Base-by-base conservation (phyloP, 2,113 vertebrate genomes). In the Peromyscus leucopus region DNA sequence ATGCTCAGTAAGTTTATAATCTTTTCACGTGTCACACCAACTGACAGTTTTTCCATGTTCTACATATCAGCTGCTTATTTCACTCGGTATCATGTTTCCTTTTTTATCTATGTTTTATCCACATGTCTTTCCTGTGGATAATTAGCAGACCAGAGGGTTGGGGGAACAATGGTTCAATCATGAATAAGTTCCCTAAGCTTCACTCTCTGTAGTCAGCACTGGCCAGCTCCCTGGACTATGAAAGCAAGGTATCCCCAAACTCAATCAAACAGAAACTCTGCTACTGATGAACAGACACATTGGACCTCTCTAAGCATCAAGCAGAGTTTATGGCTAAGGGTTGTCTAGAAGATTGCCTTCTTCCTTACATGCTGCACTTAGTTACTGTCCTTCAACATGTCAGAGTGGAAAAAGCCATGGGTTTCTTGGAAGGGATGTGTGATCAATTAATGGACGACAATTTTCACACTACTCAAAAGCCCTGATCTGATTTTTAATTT, bases 331-430 rank as follows among this genome's bases (percentile, higher is more conserved):
- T 55, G 71, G 46, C 21, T 84, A 57, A 84, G 1, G 19, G 90
- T 75, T 24, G 7, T 57, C 26, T 85, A 17, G 59, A 85, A 19
- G 2, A 85, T 6, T 28, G n/a, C 26, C 28, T 11, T 89, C 76
- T 95, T 93, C 93, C 90, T 98, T 76, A 90, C 46, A 94, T 59
- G 59, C 46, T 69, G 83, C 46, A 59, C 57, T 93, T 88, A 21
- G 17, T 89, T 88, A 75, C 36, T 72, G 33, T 24, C 42, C 4
- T 90, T 88, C 12, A 71, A 51, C 57, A 26, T 24, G 33, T 93
- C 59, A 74, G 33, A 33, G 36, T 80, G 61, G 69, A 76, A 59
- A 91, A 84, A 61, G 48, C 3, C 19, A 33, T 90, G 75, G 71
- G 46, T 39, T 39, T 79, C 21, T 71, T 82, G 94, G 42, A 88